These are phyloP conservation scores for Euclidia mi DNA, from an alignment of 2,888 invertebrate species.

Conservation along the genomic window DNA sequence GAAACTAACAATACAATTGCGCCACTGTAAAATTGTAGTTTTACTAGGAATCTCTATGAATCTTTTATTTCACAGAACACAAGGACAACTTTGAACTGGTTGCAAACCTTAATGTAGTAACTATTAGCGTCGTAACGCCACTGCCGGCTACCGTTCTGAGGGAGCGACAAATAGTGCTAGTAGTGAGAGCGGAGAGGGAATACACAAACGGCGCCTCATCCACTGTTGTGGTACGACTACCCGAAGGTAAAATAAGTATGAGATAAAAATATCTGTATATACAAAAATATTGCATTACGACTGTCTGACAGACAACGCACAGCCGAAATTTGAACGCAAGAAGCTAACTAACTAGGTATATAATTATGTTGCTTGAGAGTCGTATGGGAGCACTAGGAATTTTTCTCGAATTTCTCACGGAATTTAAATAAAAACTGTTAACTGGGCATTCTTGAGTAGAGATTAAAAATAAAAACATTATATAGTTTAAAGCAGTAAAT, in stretches of 20 bases:
- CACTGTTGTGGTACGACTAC: slow-evolving; percentile 75
- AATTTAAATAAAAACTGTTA: no score
- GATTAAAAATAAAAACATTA: no score
- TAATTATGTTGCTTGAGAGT: no score
- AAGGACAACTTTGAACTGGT: slow-evolving; percentile 60
- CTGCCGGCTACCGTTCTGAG: slow-evolving; percentile 60
- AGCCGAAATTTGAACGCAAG: no score
- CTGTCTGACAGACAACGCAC: no score
- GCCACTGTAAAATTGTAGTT: background rate
- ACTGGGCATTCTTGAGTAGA: no score
- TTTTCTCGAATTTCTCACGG: no score
- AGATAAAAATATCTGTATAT: background rate
- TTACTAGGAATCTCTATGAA: background rate
- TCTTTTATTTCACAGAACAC: slow-evolving; percentile 63
- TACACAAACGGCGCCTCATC: slow-evolving; percentile 75
- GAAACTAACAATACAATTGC: no score
- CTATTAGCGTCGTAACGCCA: slow-evolving; percentile 58
- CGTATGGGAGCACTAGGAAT: no score
- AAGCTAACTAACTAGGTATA: no score
- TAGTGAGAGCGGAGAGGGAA: slow-evolving; percentile 73
- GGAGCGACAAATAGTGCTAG: slow-evolving; percentile 66
- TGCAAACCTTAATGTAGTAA: slow-evolving; percentile 56
- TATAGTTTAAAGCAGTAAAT: no score
- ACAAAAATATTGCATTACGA: no score
- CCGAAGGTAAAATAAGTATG: slow-evolving; percentile 68